Evolutionary conservation across 2,888 invertebrate species (phyloP).

Genomic region (Drosophila falleni): DNA sequence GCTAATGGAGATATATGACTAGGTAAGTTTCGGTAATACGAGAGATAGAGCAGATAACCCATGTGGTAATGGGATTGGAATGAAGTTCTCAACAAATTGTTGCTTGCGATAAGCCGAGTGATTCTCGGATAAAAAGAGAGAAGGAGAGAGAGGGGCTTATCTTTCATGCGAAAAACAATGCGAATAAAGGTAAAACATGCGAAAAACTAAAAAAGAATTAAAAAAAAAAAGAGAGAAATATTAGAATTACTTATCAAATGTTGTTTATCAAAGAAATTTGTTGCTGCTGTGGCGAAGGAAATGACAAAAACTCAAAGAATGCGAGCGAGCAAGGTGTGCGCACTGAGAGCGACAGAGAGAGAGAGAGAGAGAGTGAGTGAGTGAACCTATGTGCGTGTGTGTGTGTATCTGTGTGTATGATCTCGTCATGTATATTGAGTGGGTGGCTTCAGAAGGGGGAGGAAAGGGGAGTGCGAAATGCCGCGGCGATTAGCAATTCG

Average conservation of each 20-base stretch:
- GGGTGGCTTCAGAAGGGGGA: conserved; percentile 19
- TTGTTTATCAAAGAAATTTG: conserved; percentile 56
- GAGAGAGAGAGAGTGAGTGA: no score
- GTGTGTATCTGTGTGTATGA: conserved; percentile 1
- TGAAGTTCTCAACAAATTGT: conserved; percentile 1
- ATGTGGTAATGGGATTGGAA: conserved; percentile 8
- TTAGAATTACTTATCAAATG: conserved; percentile 57
- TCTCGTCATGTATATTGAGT: conserved; percentile 21
- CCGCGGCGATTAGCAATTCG: conserved; percentile 74
- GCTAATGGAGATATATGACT: conserved; percentile 19
- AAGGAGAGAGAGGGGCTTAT: conserved; percentile 3
- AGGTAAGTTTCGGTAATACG: conserved; percentile 3
- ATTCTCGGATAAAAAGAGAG: background rate
- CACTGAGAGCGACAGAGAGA: conserved; percentile 5
- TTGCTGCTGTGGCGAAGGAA: conserved; percentile 48
- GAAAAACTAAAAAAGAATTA: background rate
- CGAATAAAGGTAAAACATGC: conserved; percentile 23
- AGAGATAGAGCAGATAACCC: conserved; percentile 7
- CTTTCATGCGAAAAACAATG: conserved; percentile 5
- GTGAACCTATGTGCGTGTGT: no score
- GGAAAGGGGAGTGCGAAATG: conserved; percentile 62
- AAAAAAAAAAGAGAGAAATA: conserved; percentile 21
- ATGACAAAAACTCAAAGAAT: conserved; percentile 71
- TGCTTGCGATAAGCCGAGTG: conserved; percentile 20
- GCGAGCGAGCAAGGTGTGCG: conserved; percentile 24